Conservation (phyloP, 2,113 vertebrate genomes). For the Microcebus lehilahytsara region DNA sequence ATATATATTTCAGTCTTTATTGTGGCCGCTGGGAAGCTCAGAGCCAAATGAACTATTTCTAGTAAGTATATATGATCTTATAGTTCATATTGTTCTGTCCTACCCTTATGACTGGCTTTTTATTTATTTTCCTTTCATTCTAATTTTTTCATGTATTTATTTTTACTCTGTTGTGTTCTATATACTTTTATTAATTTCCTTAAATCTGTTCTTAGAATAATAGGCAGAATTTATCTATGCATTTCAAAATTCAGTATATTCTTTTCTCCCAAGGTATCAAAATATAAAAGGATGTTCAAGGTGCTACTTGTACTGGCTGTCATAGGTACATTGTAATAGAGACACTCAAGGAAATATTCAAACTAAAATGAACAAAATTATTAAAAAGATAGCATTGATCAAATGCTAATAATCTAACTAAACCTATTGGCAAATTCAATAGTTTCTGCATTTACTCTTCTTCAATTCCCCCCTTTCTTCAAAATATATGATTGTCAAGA, state of each 20-base stretch:
- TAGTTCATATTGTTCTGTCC: neutral
- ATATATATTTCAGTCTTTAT: neutral
- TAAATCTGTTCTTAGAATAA: neutral
- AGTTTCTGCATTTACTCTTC: neutral
- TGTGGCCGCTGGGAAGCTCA: slow-evolving; percentile 21
- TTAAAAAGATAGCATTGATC: neutral
- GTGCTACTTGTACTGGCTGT: neutral
- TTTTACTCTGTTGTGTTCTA: neutral
- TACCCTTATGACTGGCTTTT: neutral
- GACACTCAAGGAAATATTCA: neutral
- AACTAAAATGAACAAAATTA: neutral
- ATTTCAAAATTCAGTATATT: slow-evolving; percentile 7
- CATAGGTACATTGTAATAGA: neutral
- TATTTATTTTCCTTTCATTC: neutral
- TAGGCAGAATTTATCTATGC: neutral
- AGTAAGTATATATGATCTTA: neutral
- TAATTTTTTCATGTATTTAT: neutral
- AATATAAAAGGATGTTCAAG: neutral
- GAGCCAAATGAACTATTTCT: neutral
- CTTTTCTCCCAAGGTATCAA: neutral
- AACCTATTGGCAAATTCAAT: neutral
- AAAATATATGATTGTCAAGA: neutral
- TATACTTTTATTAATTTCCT: neutral
- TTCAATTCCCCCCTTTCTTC: neutral
- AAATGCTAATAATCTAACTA: slow-evolving; percentile 4